Evolutionary conservation across 2,797 vertebrate genomes (phyloP).

Genomic region (Setipinna tenuifilis): DNA sequence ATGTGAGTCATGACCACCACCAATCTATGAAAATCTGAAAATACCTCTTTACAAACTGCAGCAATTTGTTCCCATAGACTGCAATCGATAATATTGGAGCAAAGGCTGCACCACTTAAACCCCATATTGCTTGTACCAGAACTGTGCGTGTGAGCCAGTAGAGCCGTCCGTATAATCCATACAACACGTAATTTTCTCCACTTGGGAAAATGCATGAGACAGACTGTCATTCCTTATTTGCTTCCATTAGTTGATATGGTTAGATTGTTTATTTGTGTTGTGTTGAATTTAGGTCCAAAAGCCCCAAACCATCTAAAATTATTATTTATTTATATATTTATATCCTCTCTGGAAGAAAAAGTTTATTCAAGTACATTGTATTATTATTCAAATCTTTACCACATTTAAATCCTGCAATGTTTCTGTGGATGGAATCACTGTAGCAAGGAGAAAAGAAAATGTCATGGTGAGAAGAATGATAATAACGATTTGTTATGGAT

Average conservation of each 20-base stretch:
- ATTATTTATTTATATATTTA: not conserved
- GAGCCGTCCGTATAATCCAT: not conserved
- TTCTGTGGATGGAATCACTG: not conserved
- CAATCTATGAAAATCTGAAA: constrained; percentile 13
- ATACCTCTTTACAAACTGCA: not conserved
- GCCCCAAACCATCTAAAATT: not conserved
- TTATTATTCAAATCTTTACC: not conserved
- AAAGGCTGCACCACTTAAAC: not conserved
- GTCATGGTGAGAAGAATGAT: not conserved
- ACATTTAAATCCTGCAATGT: not conserved
- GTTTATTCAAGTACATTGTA: not conserved
- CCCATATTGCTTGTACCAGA: not conserved
- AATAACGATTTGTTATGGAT: not conserved
- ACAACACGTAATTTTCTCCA: not conserved
- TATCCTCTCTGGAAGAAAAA: not conserved
- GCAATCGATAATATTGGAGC: constrained; percentile 20
- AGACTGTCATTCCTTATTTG: not conserved
- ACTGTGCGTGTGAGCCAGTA: not conserved
- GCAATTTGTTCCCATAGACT: constrained; percentile 10
- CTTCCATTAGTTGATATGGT: not conserved
- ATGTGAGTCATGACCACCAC: not conserved
- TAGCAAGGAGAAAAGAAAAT: not conserved
- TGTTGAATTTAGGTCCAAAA: not conserved
- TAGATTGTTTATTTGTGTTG: not conserved
- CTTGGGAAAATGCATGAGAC: not conserved